Conservation (phyloP, 1,140 invertebrate species). For the Andricus grossulariae region DNA sequence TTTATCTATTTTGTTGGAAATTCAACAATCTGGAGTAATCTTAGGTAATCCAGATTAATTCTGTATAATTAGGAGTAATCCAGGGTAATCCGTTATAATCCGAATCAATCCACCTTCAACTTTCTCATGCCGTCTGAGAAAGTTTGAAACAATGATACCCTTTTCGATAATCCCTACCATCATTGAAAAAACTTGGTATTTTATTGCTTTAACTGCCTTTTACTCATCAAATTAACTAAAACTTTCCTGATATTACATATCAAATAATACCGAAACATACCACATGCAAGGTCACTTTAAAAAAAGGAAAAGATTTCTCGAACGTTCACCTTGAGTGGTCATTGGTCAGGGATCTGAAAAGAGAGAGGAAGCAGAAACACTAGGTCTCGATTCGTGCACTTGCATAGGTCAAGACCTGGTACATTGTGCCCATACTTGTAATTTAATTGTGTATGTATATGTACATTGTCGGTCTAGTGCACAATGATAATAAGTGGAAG, state of each 20-base stretch:
- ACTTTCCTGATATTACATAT: no score
- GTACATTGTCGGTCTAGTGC: constrained; percentile 45
- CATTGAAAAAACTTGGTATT: no score
- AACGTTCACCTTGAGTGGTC: background rate
- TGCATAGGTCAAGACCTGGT: constrained; percentile 52
- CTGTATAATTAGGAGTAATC: no score
- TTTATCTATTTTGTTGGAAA: no score
- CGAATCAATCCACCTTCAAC: no score
- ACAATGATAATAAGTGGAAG: constrained; percentile 55
- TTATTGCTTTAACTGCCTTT: no score
- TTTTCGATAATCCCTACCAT: background rate
- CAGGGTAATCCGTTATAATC: no score
- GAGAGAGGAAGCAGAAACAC: constrained; percentile 4
- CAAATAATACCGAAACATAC: no score
- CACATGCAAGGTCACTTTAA: background rate
- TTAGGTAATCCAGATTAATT: no score
- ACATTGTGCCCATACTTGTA: constrained; percentile 49
- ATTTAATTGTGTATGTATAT: constrained; percentile 40
- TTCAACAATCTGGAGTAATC: no score
- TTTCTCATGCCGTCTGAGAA: background rate
- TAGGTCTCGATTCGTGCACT: constrained; percentile 48
- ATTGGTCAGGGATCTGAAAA: constrained; percentile 45
- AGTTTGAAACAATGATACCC: constrained; percentile 22
- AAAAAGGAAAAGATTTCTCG: background rate
- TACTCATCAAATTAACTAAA: no score